A percentile compares a stretch with the other conserved stretches of the same genome.
Conservation (phyloP, 2,113 vertebrate species). For the Plotosus lineatus region DNA sequence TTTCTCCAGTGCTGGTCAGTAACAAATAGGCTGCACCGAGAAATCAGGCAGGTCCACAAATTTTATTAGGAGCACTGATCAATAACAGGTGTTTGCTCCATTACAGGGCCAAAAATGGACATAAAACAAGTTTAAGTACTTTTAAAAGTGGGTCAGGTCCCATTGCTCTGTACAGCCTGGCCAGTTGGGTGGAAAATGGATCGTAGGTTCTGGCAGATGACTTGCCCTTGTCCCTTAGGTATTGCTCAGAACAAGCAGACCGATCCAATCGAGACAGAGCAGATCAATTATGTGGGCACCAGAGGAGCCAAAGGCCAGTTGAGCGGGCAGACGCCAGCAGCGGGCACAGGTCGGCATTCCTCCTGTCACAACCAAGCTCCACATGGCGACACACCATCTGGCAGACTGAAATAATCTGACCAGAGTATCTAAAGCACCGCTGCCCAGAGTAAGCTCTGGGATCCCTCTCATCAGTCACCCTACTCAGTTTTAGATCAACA, state of each 20-base stretch:
- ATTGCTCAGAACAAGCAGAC: constrained; percentile 24
- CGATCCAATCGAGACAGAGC: constrained; percentile 20
- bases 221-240: constrained; percentile 22
- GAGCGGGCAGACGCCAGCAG: constrained; percentile 11
- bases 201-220: neutral
- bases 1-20: neutral
- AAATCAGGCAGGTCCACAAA: constrained; percentile 26
- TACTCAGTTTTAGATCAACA: neutral
- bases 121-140: constrained; percentile 40
- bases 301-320: constrained; percentile 21
- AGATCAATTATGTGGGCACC: constrained; percentile 44
- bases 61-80: constrained; percentile 38
- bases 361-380: constrained; percentile 20
- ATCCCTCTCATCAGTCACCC: neutral
- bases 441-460: constrained; percentile 21
- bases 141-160: constrained; percentile 45
- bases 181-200: neutral
- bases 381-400: constrained; percentile 36
- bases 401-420: constrained; percentile 6
- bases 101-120: constrained; percentile 38
- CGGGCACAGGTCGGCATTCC: constrained; percentile 9
- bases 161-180: constrained; percentile 15
- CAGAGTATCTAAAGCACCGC: constrained; percentile 24
- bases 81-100: constrained; percentile 54
- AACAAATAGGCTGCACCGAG: constrained; percentile 3